Evolutionary conservation across 2,113 vertebrate species (phyloP), one percentile per base, ranked within the genome.

Genomic region (Ranitomeya imitator): DNA sequence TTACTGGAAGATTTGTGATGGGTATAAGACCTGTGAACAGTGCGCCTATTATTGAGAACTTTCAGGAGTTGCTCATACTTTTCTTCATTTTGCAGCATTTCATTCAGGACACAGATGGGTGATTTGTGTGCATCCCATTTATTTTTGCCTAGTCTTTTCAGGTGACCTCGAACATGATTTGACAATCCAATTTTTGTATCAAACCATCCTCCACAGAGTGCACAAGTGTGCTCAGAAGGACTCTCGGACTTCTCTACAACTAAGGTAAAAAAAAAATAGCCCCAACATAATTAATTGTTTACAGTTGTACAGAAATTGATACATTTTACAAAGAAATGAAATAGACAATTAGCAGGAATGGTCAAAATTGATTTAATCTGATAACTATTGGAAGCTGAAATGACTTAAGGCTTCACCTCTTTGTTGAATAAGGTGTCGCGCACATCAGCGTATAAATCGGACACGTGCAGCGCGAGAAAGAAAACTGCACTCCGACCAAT

Each of bases 111-210:
- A 91, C 95, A 96, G 88, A 98, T 96, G 0, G 97, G 97, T 82
- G 97, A 98, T 92, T 98, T 97, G 93, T 94, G 96, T 55, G 94
- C 95, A 9, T 97, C 95, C 93, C 94, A 95, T 83, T 97, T 96
- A 86, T 96, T 96, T 92, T 95, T 95, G 83, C 97, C 97, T 86
- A 98, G 96, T 91, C 95, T 95, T 92, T 98, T 99, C 91, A 98
- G 93, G 92, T 99, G 97, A 92, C 97, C 97, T 92, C 97, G 96
- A 89, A 98, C 96, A 31, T 99, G 97, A 94, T 99, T 98, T 92
- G 97, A 97, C 91, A 98, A 96, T 92, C 97, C 97, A 87, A 97
- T 98, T 95, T 97, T 97, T 78, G 96, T 97, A 94, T 98, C 96
- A 77, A 98, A 99, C 96, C 97, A 97, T 90, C 96, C 96, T 90